These are phyloP conservation scores for Grammomys surdaster DNA, from an alignment of 2,113 vertebrate genomes.

Conservation along the genomic window DNA sequence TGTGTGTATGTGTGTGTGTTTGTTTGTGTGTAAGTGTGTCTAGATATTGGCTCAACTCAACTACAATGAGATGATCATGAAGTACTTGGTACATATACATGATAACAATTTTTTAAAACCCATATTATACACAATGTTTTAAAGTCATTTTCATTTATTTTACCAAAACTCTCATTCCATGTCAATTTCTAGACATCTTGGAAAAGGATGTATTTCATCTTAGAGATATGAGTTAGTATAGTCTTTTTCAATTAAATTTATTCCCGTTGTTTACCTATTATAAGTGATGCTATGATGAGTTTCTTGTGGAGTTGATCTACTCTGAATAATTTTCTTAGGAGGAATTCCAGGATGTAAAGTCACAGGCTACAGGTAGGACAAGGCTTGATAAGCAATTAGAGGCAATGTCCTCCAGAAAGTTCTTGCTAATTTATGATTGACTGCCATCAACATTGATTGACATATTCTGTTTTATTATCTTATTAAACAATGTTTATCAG, in stretches of 20 bases:
- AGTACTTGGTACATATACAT: neutral
- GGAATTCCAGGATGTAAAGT: neutral
- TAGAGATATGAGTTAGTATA: neutral
- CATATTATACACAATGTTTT: neutral
- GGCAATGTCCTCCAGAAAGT: neutral
- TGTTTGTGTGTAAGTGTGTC: neutral
- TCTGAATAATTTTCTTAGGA: neutral
- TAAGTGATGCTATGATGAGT: neutral
- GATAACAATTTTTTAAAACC: neutral
- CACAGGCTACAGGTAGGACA: neutral
- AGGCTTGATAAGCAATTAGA: neutral
- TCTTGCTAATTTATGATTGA: neutral
- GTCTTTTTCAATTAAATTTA: neutral
- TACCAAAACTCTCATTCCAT: neutral
- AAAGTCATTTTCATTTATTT: neutral
- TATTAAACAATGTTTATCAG: neutral
- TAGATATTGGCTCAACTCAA: neutral
- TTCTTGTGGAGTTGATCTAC: neutral
- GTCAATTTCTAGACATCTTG: neutral
- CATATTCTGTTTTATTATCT: neutral
- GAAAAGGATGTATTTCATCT: neutral
- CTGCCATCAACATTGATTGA: neutral
- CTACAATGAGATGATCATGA: neutral
- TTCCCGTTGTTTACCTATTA: neutral
- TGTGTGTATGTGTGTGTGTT: neutral